Conservation (phyloP, 2,888 invertebrate genomes). For the Spialia ferax region DNA sequence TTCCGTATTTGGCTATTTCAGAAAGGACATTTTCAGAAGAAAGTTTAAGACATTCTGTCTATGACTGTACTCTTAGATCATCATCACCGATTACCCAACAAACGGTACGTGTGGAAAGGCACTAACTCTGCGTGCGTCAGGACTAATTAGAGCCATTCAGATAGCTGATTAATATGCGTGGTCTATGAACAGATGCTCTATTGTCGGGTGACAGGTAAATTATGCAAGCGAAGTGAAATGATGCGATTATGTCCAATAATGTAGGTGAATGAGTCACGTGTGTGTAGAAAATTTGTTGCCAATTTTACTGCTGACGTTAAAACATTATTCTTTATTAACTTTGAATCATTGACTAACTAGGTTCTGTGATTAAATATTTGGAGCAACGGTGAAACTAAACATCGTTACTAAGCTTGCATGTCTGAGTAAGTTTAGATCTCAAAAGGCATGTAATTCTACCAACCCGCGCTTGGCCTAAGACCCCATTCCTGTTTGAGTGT, state of each 20-base stretch:
- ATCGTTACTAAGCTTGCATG: too few species aligned
- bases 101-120: conserved; percentile 39
- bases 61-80: background rate
- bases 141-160: conserved; percentile 82
- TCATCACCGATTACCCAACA: conserved; percentile 2
- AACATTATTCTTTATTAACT: too few species aligned
- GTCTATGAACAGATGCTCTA: conserved; percentile 72
- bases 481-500: too few species aligned
- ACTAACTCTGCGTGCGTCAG: conserved; percentile 82
- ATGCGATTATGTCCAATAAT: conserved; percentile 69
- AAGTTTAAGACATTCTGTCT: background rate
- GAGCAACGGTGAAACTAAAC: too few species aligned
- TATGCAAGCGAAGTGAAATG: conserved; percentile 69
- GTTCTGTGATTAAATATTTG: too few species aligned
- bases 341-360: too few species aligned
- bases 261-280: conserved; percentile 43
- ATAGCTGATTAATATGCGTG: conserved; percentile 83
- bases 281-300: background rate
- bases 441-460: too few species aligned
- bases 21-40: too few species aligned
- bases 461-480: too few species aligned
- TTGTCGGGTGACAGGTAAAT: conserved; percentile 69
- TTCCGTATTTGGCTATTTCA: too few species aligned
- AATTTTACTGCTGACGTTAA: background rate
- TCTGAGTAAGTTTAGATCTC: too few species aligned